A percentile compares a stretch with the other conserved stretches of the same genome.
These are phyloP conservation scores for Apotomis capreana DNA, from an alignment of 2,888 invertebrate genomes.

Conservation along the genomic window DNA sequence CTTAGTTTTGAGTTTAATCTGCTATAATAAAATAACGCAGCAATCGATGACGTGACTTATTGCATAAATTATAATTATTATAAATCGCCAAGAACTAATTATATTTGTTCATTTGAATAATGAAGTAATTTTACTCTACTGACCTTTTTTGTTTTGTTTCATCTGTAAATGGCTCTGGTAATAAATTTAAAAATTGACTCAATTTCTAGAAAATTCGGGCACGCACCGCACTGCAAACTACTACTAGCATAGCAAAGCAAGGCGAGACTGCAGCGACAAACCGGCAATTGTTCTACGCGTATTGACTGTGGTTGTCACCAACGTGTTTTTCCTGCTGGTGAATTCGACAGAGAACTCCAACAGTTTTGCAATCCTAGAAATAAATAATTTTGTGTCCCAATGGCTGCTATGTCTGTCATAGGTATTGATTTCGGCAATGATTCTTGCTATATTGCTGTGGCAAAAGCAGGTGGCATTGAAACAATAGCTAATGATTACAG, in stretches of 20 bases:
- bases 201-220: constrained; percentile 79
- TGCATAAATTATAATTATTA: no score
- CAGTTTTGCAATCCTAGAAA: no score
- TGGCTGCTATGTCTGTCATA: constrained; percentile 97
- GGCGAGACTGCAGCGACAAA: constrained; percentile 54
- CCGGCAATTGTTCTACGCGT: constrained; percentile 54
- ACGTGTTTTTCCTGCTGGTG: constrained; percentile 69
- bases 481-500: constrained; percentile 99
- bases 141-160: constrained; percentile 88
- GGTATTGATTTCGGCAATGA: constrained; percentile 99
- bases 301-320: constrained; percentile 51
- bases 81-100: no score
- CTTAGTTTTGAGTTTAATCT: no score
- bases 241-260: constrained; percentile 58
- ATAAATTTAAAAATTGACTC: constrained; percentile 87
- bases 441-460: constrained; percentile 98
- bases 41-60: no score
- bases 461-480: constrained; percentile 99
- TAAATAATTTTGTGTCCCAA: constrained; percentile 65
- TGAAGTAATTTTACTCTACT: constrained; percentile 36
- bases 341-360: constrained; percentile 54
- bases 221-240: constrained; percentile 50
- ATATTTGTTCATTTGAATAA: no score
- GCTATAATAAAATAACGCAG: no score
- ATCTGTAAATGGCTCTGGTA: constrained; percentile 88